Base-by-base conservation (phyloP, 2,888 invertebrate species). In the Drosophila austrosaltans region DNA sequence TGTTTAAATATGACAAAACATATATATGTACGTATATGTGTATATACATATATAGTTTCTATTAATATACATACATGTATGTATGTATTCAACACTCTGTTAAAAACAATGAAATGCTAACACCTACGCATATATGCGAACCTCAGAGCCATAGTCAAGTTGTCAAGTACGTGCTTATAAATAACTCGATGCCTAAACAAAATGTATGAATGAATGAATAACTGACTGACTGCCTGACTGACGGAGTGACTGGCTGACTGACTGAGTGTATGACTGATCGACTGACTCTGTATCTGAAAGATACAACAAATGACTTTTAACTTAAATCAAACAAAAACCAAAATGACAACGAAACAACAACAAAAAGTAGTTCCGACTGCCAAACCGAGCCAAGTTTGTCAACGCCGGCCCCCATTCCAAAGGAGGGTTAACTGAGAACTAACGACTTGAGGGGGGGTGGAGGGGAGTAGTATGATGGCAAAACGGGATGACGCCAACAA, bases 311-410 rank as follows among this genome's bases (percentile, higher is more conserved):
- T 78, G 60, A 70, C 76, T 77, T 75, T 79, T 66, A 76, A 20
- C 80, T 76, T 32, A 75, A 75, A 71, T 59, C 70, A 76, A 72
- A 80, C 68, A 71, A 75, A 74, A 54, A 54, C 54, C 60, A 60
- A 42, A 39, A 30, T 28, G 36, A 42, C 32, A 63, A 30, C 63
- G 63, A 69, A 66, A 72, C 60, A 68, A 72, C 77, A 85, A 72
- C 60, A 68, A 72, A 79, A 85, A 72, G 81, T 73, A 72, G 77
- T 83, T 86, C 81, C 87, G 76, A 82, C 81, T 81, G 70, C 42
- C 80, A 78, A 77, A 79, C 71, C 83, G 64, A 65, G 72, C 82
- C 88, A 76, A 82, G 88, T 86, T 83, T 88, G 88, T 86, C 83
- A 76, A 82, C 64, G 12, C 57, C 57, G 22, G 12, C 36, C 42